Percentiles rank a stretch among this genome's conserved stretches.
Conservation (phyloP, 2,888 invertebrate genomes). For the Neoascia interrupta region DNA sequence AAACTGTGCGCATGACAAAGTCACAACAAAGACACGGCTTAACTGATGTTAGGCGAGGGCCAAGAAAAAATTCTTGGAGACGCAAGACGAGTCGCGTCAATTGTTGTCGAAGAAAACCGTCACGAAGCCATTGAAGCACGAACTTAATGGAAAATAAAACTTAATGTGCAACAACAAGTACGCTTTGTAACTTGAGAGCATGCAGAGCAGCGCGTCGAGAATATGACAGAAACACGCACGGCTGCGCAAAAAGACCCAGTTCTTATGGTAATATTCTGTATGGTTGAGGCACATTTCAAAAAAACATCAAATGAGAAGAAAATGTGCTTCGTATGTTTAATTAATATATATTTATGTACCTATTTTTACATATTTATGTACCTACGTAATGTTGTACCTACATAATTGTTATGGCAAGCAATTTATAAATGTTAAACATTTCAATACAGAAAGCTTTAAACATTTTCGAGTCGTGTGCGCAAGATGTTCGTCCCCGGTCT, state of each 20-base stretch:
- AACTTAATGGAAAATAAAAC: constrained; percentile 22
- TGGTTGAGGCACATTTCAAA: constrained; percentile 24
- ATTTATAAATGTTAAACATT: no score
- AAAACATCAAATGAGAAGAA: background rate
- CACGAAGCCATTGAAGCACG: constrained; percentile 51
- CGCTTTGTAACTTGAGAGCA: constrained; percentile 52
- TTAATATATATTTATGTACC: no score
- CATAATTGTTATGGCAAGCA: no score
- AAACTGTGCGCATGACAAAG: constrained; percentile 11
- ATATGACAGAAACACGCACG: constrained; percentile 41
- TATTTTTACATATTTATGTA: no score
- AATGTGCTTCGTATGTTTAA: constrained; percentile 37
- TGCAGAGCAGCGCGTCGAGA: constrained; percentile 40
- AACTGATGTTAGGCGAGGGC: background rate
- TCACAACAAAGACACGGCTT: background rate
- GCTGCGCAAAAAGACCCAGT: constrained; percentile 45
- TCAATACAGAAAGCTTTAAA: no score
- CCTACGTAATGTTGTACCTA: no score
- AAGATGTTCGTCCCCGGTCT: no score
- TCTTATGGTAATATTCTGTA: constrained; percentile 36
- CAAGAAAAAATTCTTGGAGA: background rate
- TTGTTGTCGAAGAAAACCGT: constrained; percentile 13
- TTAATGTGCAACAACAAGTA: constrained; percentile 6
- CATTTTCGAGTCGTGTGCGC: no score
- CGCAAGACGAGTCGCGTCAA: constrained; percentile 2